Evolutionary conservation across 2,888 invertebrate genomes (phyloP), one percentile per base, ranked within the genome.

Genomic region (Phyllotreta striolata): DNA sequence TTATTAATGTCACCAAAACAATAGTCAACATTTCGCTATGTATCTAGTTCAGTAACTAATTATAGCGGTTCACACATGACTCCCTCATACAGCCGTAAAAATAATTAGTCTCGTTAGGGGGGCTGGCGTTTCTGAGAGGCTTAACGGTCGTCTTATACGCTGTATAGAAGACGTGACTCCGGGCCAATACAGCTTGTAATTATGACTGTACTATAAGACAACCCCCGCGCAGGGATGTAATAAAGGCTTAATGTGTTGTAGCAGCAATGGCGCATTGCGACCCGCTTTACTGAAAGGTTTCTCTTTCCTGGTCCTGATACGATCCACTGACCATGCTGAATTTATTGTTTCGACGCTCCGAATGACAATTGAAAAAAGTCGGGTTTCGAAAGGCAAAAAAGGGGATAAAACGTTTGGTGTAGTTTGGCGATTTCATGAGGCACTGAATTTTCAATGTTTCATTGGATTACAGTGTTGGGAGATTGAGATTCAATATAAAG

Each of bases 211-310:
- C 72, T 71, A 71, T 49, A 59, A 51, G 59, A 59, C 37, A 51
- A 59, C 68, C 44, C 59, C 43, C n/a, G 59, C 51, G 49, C 43
- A 52, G 57, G 62, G 61, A 41, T 51, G 71, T 68, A 68, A 72
- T 71, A 70, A 71, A 69, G 71, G 70, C 70, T 54, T 63, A 66
- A 66, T 60, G 69, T 70, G 59, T 64, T 73, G 73, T 71, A 71
- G 73, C 70, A 66, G 66, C 70, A 67, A 62, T 73, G 72, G 68
- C 72, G 71, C 70, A 73, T 68, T 72, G 73, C 72, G 71, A 70
- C 66, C 68, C 68, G 70, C 62, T 64, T 69, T 67, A 72, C 70
- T 70, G 70, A 73, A 69, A 68, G 68, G 61, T 68, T 69, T 66
- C 64, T 62, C 64, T 62, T 68, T 66, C 70, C 68, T 55, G 55